Evolutionary conservation across 2,797 vertebrate genomes (phyloP), one percentile per base, ranked within the genome.

Genomic region (Takifugu rubripes): DNA sequence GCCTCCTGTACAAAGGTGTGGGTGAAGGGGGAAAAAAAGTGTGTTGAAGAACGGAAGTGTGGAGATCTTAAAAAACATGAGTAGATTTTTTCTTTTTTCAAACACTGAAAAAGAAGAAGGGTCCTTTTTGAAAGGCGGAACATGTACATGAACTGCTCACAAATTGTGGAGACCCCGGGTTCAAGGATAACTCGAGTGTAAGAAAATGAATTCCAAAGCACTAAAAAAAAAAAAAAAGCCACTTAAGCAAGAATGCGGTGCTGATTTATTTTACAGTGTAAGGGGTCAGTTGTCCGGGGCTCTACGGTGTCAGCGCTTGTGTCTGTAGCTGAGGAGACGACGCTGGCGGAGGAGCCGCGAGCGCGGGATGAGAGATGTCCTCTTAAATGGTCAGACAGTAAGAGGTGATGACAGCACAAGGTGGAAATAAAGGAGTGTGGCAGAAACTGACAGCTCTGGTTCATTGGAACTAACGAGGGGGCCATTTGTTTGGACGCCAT

Each of bases 241-340:
- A 93, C 92, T 94, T 94, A 93, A 93, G 92, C 91, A 93, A 91
- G 93, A 94, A 93, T 91, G 92, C 84, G 82, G 85, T 87, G 81
- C 89, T 93, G 92, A 96, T 95, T 93, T 94, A 94, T 95, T 92
- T 95, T 88, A 85, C 85, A 85, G 68, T 84, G 81, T 62, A 74
- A 89, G 70, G 81, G 88, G 92, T 84, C 87, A 88, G 74, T 14
- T 66, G 75, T 80, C 70, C 66, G 73, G 77, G 82, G 87, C 84
- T 88, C 65, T 63, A 85, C 81, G 84, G 68, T 86, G 89, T 91
- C 76, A 72, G 79, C 79, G 88, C 85, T n/a, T 21, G 17, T 49
- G 49, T 26, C 26, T 46, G 44, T n/a, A n/a, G 17, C 10, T 46
- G n/a, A 46, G 44, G 44, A 10, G 17, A 5, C 17, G 44, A 5